phyloP scores from a whole-genome alignment of 2,888 invertebrate genomes.

The Epinotia brunnichana region DNA sequence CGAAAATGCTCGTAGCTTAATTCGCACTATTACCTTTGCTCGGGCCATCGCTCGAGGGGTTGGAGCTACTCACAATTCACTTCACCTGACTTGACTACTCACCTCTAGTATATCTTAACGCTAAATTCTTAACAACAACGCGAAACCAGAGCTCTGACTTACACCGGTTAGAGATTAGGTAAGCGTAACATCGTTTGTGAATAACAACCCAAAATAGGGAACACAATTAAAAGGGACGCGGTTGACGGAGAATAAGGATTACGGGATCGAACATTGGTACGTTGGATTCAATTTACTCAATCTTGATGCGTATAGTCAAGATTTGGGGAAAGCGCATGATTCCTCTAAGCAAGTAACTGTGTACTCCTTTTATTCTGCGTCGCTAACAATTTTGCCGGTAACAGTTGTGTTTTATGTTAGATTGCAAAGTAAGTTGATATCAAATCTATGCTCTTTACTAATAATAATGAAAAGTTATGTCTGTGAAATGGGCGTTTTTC shows the following conservation, averaged over 20 bases:
- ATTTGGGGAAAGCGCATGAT: not conserved
- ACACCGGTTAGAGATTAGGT: not conserved
- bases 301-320: not conserved
- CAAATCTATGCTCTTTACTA: no score
- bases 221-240: constrained; percentile 2
- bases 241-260: constrained; percentile 1
- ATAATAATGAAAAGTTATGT: no score
- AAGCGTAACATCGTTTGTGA: not conserved
- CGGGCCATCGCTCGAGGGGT: constrained; percentile 24
- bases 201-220: not conserved
- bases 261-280: constrained; percentile 14
- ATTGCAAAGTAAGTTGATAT: no score
- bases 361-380: not conserved
- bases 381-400: not conserved
- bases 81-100: not conserved
- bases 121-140: not conserved
- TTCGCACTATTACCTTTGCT: constrained; percentile 33
- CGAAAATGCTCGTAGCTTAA: constrained; percentile 34
- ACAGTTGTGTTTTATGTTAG: no score
- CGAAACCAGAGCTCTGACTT: not conserved
- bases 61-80: not conserved
- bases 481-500: no score
- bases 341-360: not conserved
- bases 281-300: constrained; percentile 2
- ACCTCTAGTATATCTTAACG: not conserved